phyloP scores from a whole-genome alignment of 2,797 vertebrate species.

The Sparidentex hasta region DNA sequence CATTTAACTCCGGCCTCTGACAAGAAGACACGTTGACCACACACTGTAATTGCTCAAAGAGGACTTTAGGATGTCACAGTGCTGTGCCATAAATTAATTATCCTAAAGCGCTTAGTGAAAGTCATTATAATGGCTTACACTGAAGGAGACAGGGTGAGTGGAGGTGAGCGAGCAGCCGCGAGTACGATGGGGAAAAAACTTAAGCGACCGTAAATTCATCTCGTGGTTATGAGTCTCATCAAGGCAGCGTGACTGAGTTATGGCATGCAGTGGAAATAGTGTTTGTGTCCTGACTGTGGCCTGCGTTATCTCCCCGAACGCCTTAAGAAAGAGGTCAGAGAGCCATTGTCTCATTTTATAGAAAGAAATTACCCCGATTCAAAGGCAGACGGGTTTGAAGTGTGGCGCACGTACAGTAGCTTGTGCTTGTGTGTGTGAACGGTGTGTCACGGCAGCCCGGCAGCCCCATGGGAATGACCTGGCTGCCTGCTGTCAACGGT shows the following conservation, averaged over 20 bases:
- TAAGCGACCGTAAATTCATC: constrained; percentile 53
- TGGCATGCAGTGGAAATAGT: constrained; percentile 40
- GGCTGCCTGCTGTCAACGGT: constrained; percentile 58
- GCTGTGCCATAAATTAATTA: constrained; percentile 75
- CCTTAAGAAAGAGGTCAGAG: constrained; percentile 34
- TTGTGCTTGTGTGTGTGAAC: constrained; percentile 24
- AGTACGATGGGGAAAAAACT: constrained; percentile 34
- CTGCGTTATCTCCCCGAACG: constrained; percentile 22
- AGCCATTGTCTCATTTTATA: constrained; percentile 25
- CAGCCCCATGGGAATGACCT: constrained; percentile 42
- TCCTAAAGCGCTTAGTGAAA: constrained; percentile 74
- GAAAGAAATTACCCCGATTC: constrained; percentile 10
- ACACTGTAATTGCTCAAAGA: constrained; percentile 64
- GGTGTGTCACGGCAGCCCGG: constrained; percentile 30
- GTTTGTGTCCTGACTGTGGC: constrained; percentile 38
- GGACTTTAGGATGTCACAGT: constrained; percentile 71
- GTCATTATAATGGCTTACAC: constrained; percentile 62
- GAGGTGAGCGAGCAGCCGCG: constrained; percentile 46
- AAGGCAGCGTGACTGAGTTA: constrained; percentile 56
- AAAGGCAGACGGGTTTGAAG: constrained; percentile 23
- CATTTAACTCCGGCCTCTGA: constrained; percentile 50
- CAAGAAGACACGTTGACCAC: constrained; percentile 59
- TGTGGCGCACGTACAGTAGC: not conserved
- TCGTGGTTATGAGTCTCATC: constrained; percentile 59
- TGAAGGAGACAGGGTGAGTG: constrained; percentile 62